Conservation (phyloP, 2,797 vertebrate genomes). For the Sebastes matsubarae region DNA sequence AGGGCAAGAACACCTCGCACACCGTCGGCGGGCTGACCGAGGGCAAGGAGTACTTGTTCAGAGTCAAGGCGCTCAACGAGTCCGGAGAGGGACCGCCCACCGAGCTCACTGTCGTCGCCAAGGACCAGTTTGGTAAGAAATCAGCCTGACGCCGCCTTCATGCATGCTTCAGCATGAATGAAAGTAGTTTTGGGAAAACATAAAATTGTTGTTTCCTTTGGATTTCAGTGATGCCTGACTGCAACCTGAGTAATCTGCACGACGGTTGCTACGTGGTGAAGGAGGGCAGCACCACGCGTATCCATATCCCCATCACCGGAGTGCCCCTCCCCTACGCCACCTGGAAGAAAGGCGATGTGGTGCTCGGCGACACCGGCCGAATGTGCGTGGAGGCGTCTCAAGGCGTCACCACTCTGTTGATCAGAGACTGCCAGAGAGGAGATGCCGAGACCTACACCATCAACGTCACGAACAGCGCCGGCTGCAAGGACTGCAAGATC, state of each 20-base stretch:
- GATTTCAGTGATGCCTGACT: constrained; percentile 90
- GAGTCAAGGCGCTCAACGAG: constrained; percentile 93
- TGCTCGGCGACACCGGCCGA: constrained; percentile 89
- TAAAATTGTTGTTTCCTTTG: background rate
- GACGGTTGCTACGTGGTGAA: constrained; percentile 90
- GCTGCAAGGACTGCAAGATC: constrained; percentile 91
- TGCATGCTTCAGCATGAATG: background rate
- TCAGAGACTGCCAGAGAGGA: constrained; percentile 92
- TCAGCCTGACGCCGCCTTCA: background rate
- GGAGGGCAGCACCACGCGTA: constrained; percentile 92
- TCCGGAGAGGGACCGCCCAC: constrained; percentile 91
- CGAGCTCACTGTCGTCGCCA: constrained; percentile 89
- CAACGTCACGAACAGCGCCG: constrained; percentile 88
- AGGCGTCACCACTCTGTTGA: constrained; percentile 90
- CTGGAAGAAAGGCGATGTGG: constrained; percentile 92
- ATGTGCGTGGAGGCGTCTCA: constrained; percentile 90
- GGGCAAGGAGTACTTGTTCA: constrained; percentile 93
- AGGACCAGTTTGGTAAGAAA: constrained; percentile 93
- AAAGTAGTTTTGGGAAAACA: background rate
- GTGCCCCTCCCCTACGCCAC: constrained; percentile 87
- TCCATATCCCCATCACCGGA: constrained; percentile 93
- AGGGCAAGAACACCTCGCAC: constrained; percentile 87
- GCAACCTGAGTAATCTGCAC: constrained; percentile 91
- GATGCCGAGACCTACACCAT: constrained; percentile 94
- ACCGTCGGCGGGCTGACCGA: constrained; percentile 87